Evolutionary conservation across 2,888 invertebrate species (phyloP), one percentile per base, ranked within the genome.

Genomic region (Andrena fulva): DNA sequence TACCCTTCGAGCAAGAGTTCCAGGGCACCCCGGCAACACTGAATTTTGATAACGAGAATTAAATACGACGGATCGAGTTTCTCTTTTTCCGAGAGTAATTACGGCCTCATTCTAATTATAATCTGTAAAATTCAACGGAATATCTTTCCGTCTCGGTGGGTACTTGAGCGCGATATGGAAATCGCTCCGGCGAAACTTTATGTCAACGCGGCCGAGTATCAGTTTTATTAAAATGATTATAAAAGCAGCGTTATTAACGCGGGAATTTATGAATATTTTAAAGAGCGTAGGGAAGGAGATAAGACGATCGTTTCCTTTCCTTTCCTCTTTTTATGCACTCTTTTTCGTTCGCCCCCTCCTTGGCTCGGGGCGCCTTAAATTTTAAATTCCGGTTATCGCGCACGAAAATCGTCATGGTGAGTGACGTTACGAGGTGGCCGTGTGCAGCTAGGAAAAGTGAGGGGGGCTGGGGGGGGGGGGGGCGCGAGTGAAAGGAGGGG

Each of bases 251-350:
- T 77, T 71, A 80, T 80, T 80, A 80, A 80, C 80, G 77, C 72
- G 50, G 24, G 78, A 80, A 80, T 80, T 80, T 80, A 80, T 80
- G 80, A 80, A 80, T 80, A 80, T 77, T 80, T 80, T 77, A 80
- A 42, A 42, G 64, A 77, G 52, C 56, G 20, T 16, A n/a, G 67
- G 56, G 29, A 35, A 67, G 77, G 63, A 67, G 80, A 80, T 77
- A 77, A 80, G 80, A 68, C 78, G 78, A 72, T 77, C 80, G 77
- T 63, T 54, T 31, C 67, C 42, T 60, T 56, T 20, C 12, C 12
- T 31, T 20, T 31, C 27, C 20, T 10, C 5, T 10, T 24, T 27
- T 50, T 42, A 2, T 35, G 7, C 33, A 0, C n/a, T 10, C 0
- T 3, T 24, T 29, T 29, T 10, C 48, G n/a, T 48, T 52, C n/a